phyloP scores from a whole-genome alignment of 1,140 invertebrate species.

The Pseudoatta argentina region DNA sequence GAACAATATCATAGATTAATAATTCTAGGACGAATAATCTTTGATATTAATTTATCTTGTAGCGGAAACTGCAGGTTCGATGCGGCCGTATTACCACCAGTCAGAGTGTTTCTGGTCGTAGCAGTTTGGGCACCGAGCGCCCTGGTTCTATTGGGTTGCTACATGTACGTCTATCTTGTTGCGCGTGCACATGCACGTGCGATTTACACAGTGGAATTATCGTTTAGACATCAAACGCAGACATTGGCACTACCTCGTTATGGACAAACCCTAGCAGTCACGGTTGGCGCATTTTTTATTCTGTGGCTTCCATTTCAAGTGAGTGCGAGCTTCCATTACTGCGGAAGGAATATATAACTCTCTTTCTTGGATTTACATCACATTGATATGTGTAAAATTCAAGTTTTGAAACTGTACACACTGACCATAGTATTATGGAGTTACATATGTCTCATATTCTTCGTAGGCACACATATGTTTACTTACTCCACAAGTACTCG shows the following conservation, averaged over 20 bases:
- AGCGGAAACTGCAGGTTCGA: slow-evolving; percentile 86
- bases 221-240: slow-evolving; percentile 86
- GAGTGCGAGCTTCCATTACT: slow-evolving; percentile 66
- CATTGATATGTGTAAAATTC: neutral
- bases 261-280: slow-evolving; percentile 89
- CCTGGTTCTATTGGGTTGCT: slow-evolving; percentile 88
- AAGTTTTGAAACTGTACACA: too few species aligned
- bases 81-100: slow-evolving; percentile 85
- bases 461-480: too few species aligned
- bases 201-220: slow-evolving; percentile 89
- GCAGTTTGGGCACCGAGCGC: slow-evolving; percentile 88
- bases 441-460: too few species aligned
- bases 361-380: too few species aligned
- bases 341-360: slow-evolving; percentile 20
- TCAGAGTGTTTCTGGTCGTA: slow-evolving; percentile 86
- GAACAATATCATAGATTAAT: neutral
- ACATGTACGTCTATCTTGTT: slow-evolving; percentile 89
- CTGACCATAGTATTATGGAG: too few species aligned
- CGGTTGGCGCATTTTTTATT: slow-evolving; percentile 88
- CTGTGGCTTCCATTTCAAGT: slow-evolving; percentile 90
- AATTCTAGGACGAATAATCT: neutral
- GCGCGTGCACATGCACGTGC: slow-evolving; percentile 89
- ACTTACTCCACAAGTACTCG: too few species aligned
- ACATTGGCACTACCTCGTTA: slow-evolving; percentile 87
- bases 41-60: slow-evolving; percentile 73